phyloP scores from a whole-genome alignment of 2,888 invertebrate genomes.

The Amphipyra berbera region DNA sequence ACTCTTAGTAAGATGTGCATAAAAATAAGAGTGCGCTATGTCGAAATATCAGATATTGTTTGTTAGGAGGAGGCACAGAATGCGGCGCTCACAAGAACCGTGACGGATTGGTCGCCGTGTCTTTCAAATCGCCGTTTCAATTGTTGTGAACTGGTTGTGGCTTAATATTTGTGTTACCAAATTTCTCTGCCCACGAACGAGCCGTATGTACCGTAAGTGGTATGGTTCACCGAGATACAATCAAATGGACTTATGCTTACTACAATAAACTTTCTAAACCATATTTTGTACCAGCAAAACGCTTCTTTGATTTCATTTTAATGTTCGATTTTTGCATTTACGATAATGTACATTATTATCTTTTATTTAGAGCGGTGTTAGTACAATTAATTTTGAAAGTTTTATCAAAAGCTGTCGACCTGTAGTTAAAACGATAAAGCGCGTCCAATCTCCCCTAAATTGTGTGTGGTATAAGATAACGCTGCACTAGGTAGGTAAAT shows the following conservation, averaged over 20 bases:
- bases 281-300: constrained; percentile 65
- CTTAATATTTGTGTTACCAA: constrained; percentile 81
- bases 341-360: background rate
- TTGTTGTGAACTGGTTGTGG: constrained; percentile 77
- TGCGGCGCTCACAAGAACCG: constrained; percentile 63
- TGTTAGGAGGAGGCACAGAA: constrained; percentile 55
- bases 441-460: constrained; percentile 74
- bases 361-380: background rate
- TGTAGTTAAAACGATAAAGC: constrained; percentile 63
- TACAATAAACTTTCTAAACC: constrained; percentile 82
- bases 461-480: constrained; percentile 72
- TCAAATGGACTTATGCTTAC: constrained; percentile 76
- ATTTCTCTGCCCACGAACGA: constrained; percentile 81
- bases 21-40: constrained; percentile 40
- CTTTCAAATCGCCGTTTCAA: constrained; percentile 78
- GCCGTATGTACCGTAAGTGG: constrained; percentile 78
- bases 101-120: constrained; percentile 78
- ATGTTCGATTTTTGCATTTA: constrained; percentile 2
- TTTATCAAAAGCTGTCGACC: constrained; percentile 46
- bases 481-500: constrained; percentile 79
- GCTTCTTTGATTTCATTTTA: constrained; percentile 16
- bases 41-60: constrained; percentile 54
- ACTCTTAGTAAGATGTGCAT: constrained; percentile 17
- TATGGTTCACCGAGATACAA: constrained; percentile 79
- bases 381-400: constrained; percentile 25